Conservation (phyloP, 1,140 invertebrate species). For the Goniozus legneri region DNA sequence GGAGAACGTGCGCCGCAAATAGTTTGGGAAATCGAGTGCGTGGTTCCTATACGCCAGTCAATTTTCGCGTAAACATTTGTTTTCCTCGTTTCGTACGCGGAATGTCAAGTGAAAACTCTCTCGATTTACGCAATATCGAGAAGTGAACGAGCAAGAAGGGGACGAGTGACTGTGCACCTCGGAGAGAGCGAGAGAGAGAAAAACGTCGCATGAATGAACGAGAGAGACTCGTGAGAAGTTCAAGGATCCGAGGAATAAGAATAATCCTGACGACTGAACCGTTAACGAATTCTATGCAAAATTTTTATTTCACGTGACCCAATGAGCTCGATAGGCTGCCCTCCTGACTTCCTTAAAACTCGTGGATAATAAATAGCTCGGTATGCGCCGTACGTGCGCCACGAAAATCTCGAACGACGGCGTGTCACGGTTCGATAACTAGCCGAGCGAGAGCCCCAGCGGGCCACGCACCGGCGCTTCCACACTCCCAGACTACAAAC, state of each 20-base stretch:
- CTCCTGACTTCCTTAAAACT: slow-evolving; percentile 34
- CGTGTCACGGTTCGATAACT: slow-evolving; percentile 14
- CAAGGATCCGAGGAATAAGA: not conserved
- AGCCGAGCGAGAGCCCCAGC: no score
- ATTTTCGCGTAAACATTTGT: no score
- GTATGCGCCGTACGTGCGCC: slow-evolving; percentile 29
- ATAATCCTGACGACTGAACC: slow-evolving; percentile 10
- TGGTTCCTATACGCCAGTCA: no score
- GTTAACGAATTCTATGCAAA: slow-evolving; percentile 31
- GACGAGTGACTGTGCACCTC: not conserved
- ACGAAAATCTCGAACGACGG: no score
- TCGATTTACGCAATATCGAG: no score
- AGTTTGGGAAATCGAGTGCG: no score
- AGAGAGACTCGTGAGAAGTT: not conserved
- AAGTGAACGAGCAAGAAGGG: no score
- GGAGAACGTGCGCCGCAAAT: no score
- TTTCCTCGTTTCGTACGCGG: no score
- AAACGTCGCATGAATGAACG: slow-evolving; percentile 1
- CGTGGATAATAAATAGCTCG: no score
- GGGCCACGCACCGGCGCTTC: not conserved
- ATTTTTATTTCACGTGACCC: slow-evolving; percentile 41
- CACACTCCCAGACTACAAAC: no score
- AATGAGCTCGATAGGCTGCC: slow-evolving; percentile 42
- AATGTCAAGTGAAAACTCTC: no score
- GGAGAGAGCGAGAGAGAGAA: not conserved